Evolutionary conservation across 2,888 invertebrate species (phyloP).

Genomic region (Conistra vaccinii): DNA sequence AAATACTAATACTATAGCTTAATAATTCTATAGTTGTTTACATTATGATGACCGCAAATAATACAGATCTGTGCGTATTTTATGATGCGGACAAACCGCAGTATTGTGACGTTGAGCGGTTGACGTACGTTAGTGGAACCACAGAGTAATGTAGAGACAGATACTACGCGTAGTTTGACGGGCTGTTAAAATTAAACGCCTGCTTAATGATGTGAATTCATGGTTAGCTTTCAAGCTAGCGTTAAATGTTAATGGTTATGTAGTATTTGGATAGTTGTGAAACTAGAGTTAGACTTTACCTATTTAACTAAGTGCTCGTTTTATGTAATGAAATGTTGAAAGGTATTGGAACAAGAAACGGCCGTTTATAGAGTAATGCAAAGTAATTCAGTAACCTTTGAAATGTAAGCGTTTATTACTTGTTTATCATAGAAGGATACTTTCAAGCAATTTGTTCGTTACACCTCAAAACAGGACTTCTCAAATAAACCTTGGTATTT

Average conservation of each 20-base stretch:
- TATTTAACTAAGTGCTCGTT: slow-evolving; percentile 1
- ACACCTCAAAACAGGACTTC: neutral
- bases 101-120: slow-evolving; percentile 52
- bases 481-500: neutral
- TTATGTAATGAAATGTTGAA: neutral
- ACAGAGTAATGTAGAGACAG: slow-evolving; percentile 55
- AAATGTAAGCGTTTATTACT: neutral
- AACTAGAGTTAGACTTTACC: neutral
- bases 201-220: slow-evolving; percentile 40
- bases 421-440: neutral
- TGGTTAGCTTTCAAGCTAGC: slow-evolving; percentile 24
- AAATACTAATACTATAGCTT: neutral
- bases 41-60: slow-evolving; percentile 49
- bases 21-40: slow-evolving; percentile 22
- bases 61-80: slow-evolving; percentile 52
- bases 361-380: neutral
- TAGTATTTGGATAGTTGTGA: slow-evolving; percentile 15
- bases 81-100: slow-evolving; percentile 63
- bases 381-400: neutral
- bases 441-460: neutral
- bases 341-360: neutral
- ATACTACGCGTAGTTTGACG: slow-evolving; percentile 34
- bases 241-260: slow-evolving; percentile 28
- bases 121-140: slow-evolving; percentile 43
- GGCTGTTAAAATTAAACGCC: slow-evolving; percentile 42